phyloP scores from a whole-genome alignment of 2,888 invertebrate species.

The Petrolisthes manimaculis region DNA sequence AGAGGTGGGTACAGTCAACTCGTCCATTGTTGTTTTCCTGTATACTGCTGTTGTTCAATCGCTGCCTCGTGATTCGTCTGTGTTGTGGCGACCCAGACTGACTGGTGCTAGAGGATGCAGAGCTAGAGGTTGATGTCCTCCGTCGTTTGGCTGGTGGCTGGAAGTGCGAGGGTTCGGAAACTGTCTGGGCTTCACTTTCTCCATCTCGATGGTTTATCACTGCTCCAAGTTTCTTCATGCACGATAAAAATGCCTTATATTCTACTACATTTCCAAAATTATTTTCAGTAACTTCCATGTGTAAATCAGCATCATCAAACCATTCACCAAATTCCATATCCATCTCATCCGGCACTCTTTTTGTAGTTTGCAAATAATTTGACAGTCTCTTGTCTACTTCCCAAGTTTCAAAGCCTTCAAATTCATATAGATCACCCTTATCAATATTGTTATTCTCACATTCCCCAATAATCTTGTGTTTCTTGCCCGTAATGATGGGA shows the following conservation, averaged over 20 bases:
- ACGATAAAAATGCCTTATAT: constrained; percentile 21
- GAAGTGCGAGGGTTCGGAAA: background rate
- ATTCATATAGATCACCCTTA: constrained; percentile 19
- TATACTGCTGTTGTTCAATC: background rate
- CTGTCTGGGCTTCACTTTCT: background rate
- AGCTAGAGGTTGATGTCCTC: constrained; percentile 47
- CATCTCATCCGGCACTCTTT: constrained; percentile 44
- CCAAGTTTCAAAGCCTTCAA: constrained; percentile 45
- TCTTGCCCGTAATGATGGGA: background rate
- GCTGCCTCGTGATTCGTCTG: background rate
- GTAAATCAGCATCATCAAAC: constrained; percentile 47
- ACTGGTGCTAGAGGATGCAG: constrained; percentile 47
- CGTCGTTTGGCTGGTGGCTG: constrained; percentile 11
- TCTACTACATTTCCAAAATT: constrained; percentile 17
- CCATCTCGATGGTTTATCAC: constrained; percentile 18
- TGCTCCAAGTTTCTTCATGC: constrained; percentile 47
- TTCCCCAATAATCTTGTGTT: background rate
- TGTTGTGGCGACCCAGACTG: constrained; percentile 43
- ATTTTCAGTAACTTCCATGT: constrained; percentile 27
- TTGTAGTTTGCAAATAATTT: constrained; percentile 28
- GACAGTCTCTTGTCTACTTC: constrained; percentile 29
- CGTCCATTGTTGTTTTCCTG: background rate
- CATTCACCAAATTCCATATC: constrained; percentile 45
- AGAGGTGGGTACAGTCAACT: constrained; percentile 8
- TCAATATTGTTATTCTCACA: constrained; percentile 8